Conservation (phyloP, 1,140 invertebrate species). For the Aleiodes sp. region DNA sequence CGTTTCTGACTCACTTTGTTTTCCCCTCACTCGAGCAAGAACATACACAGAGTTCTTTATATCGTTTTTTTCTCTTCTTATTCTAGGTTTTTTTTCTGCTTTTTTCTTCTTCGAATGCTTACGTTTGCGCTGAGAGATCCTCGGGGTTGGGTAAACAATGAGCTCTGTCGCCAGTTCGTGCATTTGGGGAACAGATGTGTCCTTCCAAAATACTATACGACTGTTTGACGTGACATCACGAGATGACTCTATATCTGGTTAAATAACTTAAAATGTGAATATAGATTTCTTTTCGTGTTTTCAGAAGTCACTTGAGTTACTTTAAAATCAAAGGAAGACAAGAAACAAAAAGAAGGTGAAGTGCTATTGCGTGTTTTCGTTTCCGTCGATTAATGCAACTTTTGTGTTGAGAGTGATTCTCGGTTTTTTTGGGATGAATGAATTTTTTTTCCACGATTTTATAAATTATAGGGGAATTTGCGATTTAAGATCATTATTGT, state of each 20-base stretch:
- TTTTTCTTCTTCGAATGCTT: too few species aligned
- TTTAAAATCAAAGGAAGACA: too few species aligned
- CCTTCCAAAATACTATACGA: neutral
- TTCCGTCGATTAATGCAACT: neutral
- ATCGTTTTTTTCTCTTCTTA: neutral
- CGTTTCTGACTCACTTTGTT: neutral
- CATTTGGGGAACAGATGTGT: neutral
- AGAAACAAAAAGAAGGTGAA: neutral
- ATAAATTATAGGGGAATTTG: too few species aligned
- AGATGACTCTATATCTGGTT: neutral
- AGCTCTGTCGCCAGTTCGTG: neutral
- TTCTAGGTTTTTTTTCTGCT: neutral
- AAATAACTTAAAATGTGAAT: neutral
- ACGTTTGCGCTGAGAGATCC: too few species aligned
- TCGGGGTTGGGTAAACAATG: slow-evolving; percentile 3
- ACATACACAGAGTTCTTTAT: neutral
- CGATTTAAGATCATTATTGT: too few species aligned
- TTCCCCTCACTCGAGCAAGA: neutral
- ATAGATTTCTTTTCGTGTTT: neutral
- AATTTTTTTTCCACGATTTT: too few species aligned
- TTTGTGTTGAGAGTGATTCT: neutral
- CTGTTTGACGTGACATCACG: neutral
- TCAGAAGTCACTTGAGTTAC: neutral
- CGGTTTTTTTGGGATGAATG: too few species aligned
- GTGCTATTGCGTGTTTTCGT: slow-evolving; percentile 2